Base-by-base conservation (phyloP, 2,797 vertebrate species). In the Dipus sagitta region DNA sequence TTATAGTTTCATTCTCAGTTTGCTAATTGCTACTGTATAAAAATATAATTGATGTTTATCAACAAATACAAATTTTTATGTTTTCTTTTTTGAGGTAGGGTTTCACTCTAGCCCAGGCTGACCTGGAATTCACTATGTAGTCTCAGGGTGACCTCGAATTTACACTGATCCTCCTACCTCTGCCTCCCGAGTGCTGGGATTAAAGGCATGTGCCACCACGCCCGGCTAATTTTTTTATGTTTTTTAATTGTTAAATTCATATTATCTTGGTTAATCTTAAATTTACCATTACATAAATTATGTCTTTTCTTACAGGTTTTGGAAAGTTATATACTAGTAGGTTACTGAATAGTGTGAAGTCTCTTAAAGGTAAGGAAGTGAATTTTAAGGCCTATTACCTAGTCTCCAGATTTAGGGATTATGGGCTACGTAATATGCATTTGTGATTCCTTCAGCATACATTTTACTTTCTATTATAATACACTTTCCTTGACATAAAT, bases 261-360 rank as follows among this genome's bases (percentile, higher is more conserved):
- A 17, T 13, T 83, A 18, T 65, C 78, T 85, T 92, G 68, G 28
- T 38, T 62, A 70, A 20, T 72, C 2, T 67, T 58, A n/a, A 67
- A 74, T 83, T 87, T 83, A 62, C 52, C 30, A 74, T 83, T 74
- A 52, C 4, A 30, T 88, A n/a, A 83, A 83, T 78, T 74, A 38
- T 84, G 60, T 4, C 24, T 78, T 83, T 91, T 87, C 65, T 93
- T 88, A 72, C 84, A 95, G 94, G 26, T 62, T 2, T 9, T 79
- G 84, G 91, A 58, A 93, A 93, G 84, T 30, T 93, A 13, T 68
- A 87, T 84, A 70, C 0, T 13, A 91, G 91, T 34, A 93, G 75
- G 38, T 26, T 95, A 62, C 24, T 95, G 74, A 68, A 83, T 58
- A 14, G 8, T 42, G 5, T 93, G 13, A 93, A 79, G 74, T 77